Base-by-base conservation (phyloP, 2,888 invertebrate species). In the Tromatobia lineatoria region DNA sequence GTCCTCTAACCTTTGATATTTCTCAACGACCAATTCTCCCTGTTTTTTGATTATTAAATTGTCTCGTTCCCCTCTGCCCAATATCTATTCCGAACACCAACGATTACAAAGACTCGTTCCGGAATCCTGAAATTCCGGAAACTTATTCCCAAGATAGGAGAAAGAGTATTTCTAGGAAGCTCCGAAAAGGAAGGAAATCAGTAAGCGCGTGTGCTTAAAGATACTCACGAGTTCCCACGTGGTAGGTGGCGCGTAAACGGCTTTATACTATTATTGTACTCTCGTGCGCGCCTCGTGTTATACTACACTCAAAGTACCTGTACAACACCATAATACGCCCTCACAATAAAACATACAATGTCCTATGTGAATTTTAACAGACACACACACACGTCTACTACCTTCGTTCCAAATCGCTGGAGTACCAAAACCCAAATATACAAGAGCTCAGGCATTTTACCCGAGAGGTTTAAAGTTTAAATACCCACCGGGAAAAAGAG, bases 231-330 rank as follows among this genome's bases (percentile, higher is more conserved):
- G 83, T 85, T 87, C 85, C 87, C 87, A 87, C 87, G 83, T 87
- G 82, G 83, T 83, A 87, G 82, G 81, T 82, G 84, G 80, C 82
- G 83, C 82, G 82, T 86, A 87, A 87, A 87, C 85, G 78, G 80
- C 80, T 86, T 78, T 75, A 77, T 81, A 78, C 81, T 66, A 81
- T 85, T 69, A 76, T 86, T 85, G 77, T 83, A 61, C 77, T 45
- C 87, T 80, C 87, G 86, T 82, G 86, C 86, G 59, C 82, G 86
- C 70, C 50, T 70, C 79, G 79, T 82, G 50, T 83, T 80, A 38
- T 67, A 79, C 42, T 80, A 50, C 83, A 80, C 38, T 8, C 45
- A 50, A 54, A 18, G 42, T 64, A 66, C n/a, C 45, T 67, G 42
- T 15, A 20, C 38, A 45, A 38, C 66, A 67, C 67, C 74, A 42